Base-by-base conservation (phyloP, 2,797 vertebrate species). In the Ctenochaetus hawaiiensis region DNA sequence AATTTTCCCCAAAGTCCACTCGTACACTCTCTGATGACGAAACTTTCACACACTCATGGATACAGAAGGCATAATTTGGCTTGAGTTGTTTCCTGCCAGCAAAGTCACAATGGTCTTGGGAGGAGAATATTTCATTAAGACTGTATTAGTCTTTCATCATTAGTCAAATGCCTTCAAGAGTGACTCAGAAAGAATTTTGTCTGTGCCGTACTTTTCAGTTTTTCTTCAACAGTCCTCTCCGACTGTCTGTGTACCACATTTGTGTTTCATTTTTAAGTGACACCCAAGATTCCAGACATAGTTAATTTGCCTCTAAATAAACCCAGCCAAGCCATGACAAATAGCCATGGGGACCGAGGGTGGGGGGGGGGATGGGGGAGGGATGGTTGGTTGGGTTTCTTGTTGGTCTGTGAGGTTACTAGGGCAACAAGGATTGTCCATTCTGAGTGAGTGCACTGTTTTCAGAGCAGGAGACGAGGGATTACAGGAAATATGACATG, bases 401-500 rank as follows among this genome's bases (percentile, higher is more conserved):
- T 89, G 92, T 88, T 93, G 83, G 87, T 93, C 94, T 95, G 91
- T 91, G 88, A 91, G 87, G 95, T 96, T 95, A 87, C 94, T 72
- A 82, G 75, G 93, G 87, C 85, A 87, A 96, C 94, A 41, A 57
- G 75, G 92, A 91, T 91, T 72, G 89, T 88, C 88, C 89, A 90
- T 91, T 86, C 78, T 62, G 76, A 87, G 86, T 79, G 88, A 91
- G 89, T 81, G 78, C 69, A 66, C 80, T 95, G 94, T 95, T 95
- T 94, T 95, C 83, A 93, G 92, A 93, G 90, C 85, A 77, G 87
- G 82, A 90, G 94, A 95, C 81, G 78, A 91, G 89, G 94, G 95
- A 96, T 96, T 96, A 95, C 94, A 95, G 95, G 93, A 95, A 96
- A 95, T 95, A 95, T 95, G 94, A 95, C 94, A 94, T 94, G 94